Evolutionary conservation across 2,888 invertebrate species (phyloP).

Genomic region (Cabera pusaria): DNA sequence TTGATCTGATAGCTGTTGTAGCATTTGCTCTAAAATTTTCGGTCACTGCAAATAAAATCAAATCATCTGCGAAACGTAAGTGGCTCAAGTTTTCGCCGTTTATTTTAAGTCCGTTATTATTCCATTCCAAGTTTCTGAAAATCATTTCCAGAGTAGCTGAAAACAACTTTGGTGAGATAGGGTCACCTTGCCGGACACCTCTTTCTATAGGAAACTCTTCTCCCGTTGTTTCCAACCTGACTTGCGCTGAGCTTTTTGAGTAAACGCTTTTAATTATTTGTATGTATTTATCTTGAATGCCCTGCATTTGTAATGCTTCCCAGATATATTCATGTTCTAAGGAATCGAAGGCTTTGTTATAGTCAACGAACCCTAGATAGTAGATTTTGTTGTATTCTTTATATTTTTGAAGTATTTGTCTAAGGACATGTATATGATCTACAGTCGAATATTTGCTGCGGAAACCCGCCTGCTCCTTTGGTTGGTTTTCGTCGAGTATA

Average conservation of each 20-base stretch:
- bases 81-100: not conserved
- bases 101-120: not conserved
- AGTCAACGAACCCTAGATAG: constrained; percentile 31
- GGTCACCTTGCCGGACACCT: constrained; percentile 30
- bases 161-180: constrained; percentile 26
- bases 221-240: constrained; percentile 28
- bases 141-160: constrained; percentile 13
- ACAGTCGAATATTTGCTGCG: constrained; percentile 17
- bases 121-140: not conserved
- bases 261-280: constrained; percentile 30
- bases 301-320: constrained; percentile 26
- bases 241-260: constrained; percentile 22
- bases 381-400: constrained; percentile 26
- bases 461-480: constrained; percentile 27
- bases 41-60: constrained; percentile 6
- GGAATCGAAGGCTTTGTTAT: constrained; percentile 31
- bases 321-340: constrained; percentile 27
- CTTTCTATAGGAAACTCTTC: constrained; percentile 23
- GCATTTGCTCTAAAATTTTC: constrained; percentile 14
- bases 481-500: constrained; percentile 7
- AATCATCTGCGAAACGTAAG: too few species aligned
- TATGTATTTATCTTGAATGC: constrained; percentile 28
- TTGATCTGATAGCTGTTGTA: constrained; percentile 13
- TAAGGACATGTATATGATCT: constrained; percentile 25
- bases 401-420: constrained; percentile 17